Evolutionary conservation across 2,113 vertebrate genomes (phyloP), one percentile per base, ranked within the genome.

Genomic region (Poeciliopsis retropinna): DNA sequence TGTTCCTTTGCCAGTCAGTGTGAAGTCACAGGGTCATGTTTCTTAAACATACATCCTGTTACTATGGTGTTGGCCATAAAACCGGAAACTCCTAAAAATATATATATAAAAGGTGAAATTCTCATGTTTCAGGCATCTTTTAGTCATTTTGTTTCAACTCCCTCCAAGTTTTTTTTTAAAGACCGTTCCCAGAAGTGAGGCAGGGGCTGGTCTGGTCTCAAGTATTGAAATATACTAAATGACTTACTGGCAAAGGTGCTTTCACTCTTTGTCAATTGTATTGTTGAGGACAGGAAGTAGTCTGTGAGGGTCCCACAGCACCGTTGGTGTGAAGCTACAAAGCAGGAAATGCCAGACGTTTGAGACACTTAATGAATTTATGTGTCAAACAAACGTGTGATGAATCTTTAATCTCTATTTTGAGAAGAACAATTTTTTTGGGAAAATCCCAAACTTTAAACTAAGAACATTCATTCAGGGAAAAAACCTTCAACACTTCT

Each of bases 201-300:
- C n/a, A 22, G 63, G 60, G 54, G 64, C 67, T 67, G 39, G 54
- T 68, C 67, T 67, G 39, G 73, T 73, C 69, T 72, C 14, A 61
- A 73, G 66, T 81, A 66, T 47, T 82, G 60, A 83, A 74, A 61
- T 30, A 60, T 66, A 28, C 14, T 66, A 28, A 14, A 44, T 13
- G 6, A 76, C 71, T 79, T 90, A 81, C 72, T 77, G 66, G 77
- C 84, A 64, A 60, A 69, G 71, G 17, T n/a, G 10, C 63, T 70
- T 68, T 73, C 32, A 3, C 65, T 74, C 51, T 77, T 70, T 63
- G 11, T 71, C 77, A 17, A 25, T 41, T n/a, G 70, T 51, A 83
- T 87, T 88, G 87, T 89, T 86, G 37, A 31, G 11, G 67, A 37
- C 77, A 88, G 90, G 89, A 91, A 90, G 76, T 67, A 30, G 11